These are phyloP conservation scores for Pycnomerus fuliginosus DNA, from an alignment of 2,888 invertebrate species.

Conservation along the genomic window DNA sequence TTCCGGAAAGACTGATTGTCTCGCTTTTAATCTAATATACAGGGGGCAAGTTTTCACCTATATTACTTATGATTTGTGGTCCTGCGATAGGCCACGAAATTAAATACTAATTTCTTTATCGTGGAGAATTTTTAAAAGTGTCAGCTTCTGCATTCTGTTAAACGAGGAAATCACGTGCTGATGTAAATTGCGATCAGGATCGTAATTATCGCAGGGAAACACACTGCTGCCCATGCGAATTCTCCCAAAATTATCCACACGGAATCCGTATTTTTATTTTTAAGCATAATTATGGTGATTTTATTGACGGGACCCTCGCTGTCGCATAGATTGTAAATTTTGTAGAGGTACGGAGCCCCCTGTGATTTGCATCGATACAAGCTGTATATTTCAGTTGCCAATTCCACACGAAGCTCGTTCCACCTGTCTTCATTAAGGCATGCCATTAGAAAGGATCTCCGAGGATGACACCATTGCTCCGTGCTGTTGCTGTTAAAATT, in stretches of 20 bases:
- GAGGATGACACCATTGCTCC: too few species aligned
- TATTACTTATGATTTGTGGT: too few species aligned
- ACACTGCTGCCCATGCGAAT: conserved; percentile 15
- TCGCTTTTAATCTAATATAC: too few species aligned
- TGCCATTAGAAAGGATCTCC: too few species aligned
- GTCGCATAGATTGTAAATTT: too few species aligned
- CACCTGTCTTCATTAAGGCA: conserved; percentile 32
- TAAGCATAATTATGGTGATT: conserved; percentile 22
- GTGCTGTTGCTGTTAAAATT: too few species aligned
- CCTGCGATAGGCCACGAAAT: too few species aligned
- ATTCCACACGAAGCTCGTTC: conserved; percentile 31
- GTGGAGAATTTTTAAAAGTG: too few species aligned
- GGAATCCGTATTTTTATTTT: conserved; percentile 28
- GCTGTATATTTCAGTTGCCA: conserved; percentile 30
- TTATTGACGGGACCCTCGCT: not conserved
- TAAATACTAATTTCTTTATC: too few species aligned
- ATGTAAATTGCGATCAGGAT: conserved; percentile 19
- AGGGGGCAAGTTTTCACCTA: too few species aligned
- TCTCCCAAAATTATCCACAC: conserved; percentile 17
- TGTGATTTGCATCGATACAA: conserved; percentile 35
- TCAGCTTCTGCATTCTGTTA: not conserved
- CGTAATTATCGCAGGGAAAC: conserved; percentile 21
- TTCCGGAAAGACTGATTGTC: conserved; percentile 12
- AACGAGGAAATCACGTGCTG: conserved; percentile 20
- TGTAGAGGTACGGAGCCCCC: conserved; percentile 5